Evolutionary conservation across 2,797 vertebrate species (phyloP), one percentile per base, ranked within the genome.

Genomic region (Caiman crocodilus): DNA sequence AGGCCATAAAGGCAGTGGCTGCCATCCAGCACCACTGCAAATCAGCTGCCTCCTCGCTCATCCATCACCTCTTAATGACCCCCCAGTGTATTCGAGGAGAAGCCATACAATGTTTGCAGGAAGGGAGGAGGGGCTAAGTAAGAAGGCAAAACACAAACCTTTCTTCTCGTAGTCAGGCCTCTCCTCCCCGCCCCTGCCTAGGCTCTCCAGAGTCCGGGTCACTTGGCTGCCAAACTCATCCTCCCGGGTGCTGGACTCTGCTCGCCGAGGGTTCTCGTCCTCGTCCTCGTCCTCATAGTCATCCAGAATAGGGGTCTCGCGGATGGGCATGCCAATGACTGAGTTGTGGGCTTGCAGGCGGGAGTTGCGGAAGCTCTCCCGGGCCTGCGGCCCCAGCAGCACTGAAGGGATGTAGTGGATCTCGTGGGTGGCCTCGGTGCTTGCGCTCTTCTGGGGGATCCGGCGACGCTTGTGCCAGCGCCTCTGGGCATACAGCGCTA

Each of bases 381-480:
- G 98, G 60, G 99, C 98, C 96, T 99, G 99, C 0, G 99, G 98
- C 0, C 99, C 99, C 35, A 99, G 98, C 92, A 99, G 98, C 67
- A 99, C 99, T 0, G 99, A 99, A 1, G 99, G 99, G 85, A 99
- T 99, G 97, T 99, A 99, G 98, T 99, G 99, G 97, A 99, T 99
- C 98, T 99, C 99, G 0, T 99, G 99, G 0, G 99, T 99, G 95
- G 99, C 99, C 97, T 99, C 99, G 0, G 99, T 99, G 96, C 99
- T 99, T 60, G 99, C 99, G 0, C 99, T 99, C 96, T 99, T 99
- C 97, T 99, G 99, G 0, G 99, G 99, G 76, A 99, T 98, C 4
- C 98, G 98, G 25, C 99, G 98, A 0, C 99, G 98, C 86, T 99
- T 99, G 97, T 99, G 99, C 99, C 99, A 99, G 60, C 99, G 99